These are phyloP conservation scores for Callyntrura sp. DNA, from an alignment of 2,888 invertebrate genomes.

Conservation along the genomic window DNA sequence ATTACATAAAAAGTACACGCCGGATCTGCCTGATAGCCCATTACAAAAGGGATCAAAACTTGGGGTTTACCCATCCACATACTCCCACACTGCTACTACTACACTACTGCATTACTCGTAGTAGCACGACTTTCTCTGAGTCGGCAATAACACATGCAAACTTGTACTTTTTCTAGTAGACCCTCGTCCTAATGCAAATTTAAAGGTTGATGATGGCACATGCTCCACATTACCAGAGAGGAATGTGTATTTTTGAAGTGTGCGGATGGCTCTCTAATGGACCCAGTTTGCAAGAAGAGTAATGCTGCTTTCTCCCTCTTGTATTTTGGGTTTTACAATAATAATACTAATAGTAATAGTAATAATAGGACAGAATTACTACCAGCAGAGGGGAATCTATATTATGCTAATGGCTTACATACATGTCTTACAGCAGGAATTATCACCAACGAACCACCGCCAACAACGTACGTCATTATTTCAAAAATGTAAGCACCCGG, in stretches of 20 bases:
- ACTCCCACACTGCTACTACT: too few relatives aligned
- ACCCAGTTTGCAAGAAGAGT: background rate
- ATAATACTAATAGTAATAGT: constrained; percentile 2
- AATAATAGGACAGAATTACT: background rate
- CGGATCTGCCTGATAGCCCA: constrained; percentile 49
- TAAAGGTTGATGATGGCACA: background rate
- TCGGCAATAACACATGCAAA: constrained; percentile 31
- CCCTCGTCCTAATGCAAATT: constrained; percentile 31
- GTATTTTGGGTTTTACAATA: constrained; percentile 14
- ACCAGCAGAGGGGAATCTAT: too few relatives aligned
- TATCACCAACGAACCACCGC: constrained; percentile 23
- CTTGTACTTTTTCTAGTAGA: background rate
- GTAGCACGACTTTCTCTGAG: background rate
- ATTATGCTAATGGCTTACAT: too few relatives aligned
- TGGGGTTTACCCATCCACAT: background rate
- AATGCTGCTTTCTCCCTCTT: background rate
- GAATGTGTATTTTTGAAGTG: constrained; percentile 2
- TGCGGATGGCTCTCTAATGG: too few relatives aligned
- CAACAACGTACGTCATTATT: constrained; percentile 37
- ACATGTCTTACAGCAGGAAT: constrained; percentile 47
- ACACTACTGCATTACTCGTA: too few relatives aligned
- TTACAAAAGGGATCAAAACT: constrained; percentile 50
- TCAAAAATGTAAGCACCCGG: constrained; percentile 47
- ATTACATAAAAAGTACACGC: constrained; percentile 57
- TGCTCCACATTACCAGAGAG: background rate